Conservation (phyloP, 2,797 vertebrate species). For the Coreius guichenoti region DNA sequence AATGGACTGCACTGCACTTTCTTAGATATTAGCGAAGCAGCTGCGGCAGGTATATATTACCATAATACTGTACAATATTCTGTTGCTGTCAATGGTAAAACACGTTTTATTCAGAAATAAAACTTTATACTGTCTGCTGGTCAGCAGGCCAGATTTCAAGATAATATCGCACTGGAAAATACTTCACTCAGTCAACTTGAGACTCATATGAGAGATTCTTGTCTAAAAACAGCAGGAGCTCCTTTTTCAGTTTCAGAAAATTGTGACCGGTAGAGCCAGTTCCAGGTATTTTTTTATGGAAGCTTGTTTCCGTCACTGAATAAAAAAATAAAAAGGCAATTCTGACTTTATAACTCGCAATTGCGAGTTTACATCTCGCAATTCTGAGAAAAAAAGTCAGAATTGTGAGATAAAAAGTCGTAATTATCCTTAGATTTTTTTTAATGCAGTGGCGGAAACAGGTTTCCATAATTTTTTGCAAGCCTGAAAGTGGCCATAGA, state of each 20-base stretch:
- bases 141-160: slow-evolving; percentile 13
- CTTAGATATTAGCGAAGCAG: slow-evolving; percentile 31
- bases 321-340: background rate
- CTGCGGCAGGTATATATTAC: slow-evolving; percentile 41
- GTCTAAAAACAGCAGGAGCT: background rate
- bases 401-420: no score
- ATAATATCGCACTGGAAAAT: background rate
- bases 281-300: background rate
- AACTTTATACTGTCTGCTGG: background rate
- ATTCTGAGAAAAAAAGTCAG: no score
- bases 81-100: slow-evolving; percentile 67
- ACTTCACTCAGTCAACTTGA: background rate
- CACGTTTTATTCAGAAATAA: slow-evolving; percentile 5
- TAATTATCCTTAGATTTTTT: no score
- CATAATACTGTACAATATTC: slow-evolving; percentile 66
- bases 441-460: background rate
- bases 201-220: background rate
- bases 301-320: background rate
- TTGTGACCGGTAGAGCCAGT: background rate
- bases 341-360: no score
- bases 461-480: background rate
- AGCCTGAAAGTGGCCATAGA: background rate
- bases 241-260: background rate
- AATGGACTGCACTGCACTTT: slow-evolving; percentile 24
- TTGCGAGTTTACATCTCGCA: no score